Evolutionary conservation across 2,888 invertebrate species (phyloP).

Genomic region (Leptinotarsa juncta): DNA sequence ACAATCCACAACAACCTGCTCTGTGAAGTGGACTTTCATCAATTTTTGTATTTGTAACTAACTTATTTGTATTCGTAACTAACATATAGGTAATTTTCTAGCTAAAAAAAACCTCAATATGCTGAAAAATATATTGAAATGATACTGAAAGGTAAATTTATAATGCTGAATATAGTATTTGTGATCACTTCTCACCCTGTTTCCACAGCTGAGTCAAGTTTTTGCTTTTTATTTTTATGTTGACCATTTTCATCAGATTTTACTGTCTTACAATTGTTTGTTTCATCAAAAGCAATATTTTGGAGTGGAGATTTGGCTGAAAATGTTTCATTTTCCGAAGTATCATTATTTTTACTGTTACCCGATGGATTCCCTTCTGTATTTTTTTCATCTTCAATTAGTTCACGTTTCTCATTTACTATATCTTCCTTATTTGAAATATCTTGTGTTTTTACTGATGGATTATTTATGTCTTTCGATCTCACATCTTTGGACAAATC

Average conservation of each 20-base stretch:
- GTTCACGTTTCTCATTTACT: neutral
- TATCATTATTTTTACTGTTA: constrained; percentile 5
- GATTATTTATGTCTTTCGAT: neutral
- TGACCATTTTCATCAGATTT: neutral
- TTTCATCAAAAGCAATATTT: constrained; percentile 11
- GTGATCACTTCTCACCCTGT: neutral
- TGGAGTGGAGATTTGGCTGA: constrained; percentile 18
- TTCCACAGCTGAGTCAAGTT: constrained; percentile 1
- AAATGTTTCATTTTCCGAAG: constrained; percentile 16
- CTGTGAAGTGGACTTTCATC: too few species aligned
- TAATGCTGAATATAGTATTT: neutral
- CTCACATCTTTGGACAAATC: neutral
- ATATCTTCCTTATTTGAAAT: neutral
- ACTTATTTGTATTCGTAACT: too few species aligned
- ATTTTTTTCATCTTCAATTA: neutral
- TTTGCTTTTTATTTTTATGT: constrained; percentile 2
- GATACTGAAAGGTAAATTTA: neutral
- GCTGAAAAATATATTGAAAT: constrained; percentile 1
- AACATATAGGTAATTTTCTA: neutral
- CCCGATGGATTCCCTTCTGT: neutral
- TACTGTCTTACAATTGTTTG: neutral
- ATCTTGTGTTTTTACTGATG: neutral
- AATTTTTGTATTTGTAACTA: too few species aligned
- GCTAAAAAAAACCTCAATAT: neutral
- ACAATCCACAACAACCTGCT: too few species aligned